Evolutionary conservation across 2,797 vertebrate species (phyloP), one percentile per base, ranked within the genome.

Genomic region (Coilia nasus): DNA sequence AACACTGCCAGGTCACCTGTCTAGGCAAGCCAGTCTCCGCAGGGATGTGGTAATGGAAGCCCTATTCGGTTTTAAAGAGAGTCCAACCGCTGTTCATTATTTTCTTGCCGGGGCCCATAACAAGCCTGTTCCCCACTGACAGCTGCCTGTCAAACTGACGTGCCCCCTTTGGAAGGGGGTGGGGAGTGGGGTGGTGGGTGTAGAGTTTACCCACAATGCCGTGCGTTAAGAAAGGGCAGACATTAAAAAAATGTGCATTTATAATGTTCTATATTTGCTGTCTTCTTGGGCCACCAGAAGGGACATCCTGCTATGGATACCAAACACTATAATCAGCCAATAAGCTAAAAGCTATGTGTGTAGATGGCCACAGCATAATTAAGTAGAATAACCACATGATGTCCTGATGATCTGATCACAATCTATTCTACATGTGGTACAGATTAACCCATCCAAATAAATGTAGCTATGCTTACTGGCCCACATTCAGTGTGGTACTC

Each of bases 171-270:
- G 19, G 71, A 21, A 31, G 10, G 35, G 35, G 71, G 1, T 54
- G 50, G 50, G 50, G 50, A 9, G 50, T 14, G 50, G 50, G 50
- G 50, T 10, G 50, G 50, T 54, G 50, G 15, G 14, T 31, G 0
- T 25, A 71, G 31, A 78, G 31, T 78, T 78, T 44, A 78, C 71
- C 35, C 31, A 78, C 31, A 78, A 44, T 78, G 71, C 71, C 6
- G 17, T 78, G 71, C 17, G 31, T 41, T 7, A 78, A 2, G 19
- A 1, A 25, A 31, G 35, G 19, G 71, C 15, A 78, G 15, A 4
- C 35, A 19, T 35, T 10, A 9, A 78, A 78, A 17, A 3, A 19
- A 41, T 7, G 35, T 78, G 35, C 7, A 44, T 21, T 3, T 0
- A 78, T 19, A 1, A n/a, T 31, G 64, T 14, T 71, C 25, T 15